These are phyloP conservation scores for Trachops cirrhosus DNA, from an alignment of 2,797 vertebrate species.

Conservation along the genomic window DNA sequence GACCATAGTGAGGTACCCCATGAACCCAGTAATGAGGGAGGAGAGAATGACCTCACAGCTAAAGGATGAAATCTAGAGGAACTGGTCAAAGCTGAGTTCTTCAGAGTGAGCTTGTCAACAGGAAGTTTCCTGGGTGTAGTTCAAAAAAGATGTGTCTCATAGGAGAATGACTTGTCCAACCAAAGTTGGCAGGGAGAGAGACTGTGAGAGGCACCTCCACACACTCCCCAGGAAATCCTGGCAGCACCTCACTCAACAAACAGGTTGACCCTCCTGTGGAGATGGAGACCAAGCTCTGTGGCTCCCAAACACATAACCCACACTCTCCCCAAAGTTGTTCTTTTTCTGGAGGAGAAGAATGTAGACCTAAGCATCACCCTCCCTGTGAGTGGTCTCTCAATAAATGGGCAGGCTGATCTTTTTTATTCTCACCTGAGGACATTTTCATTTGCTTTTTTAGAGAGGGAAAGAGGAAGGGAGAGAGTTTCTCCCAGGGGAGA, in stretches of 20 bases:
- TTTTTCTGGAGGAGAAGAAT: neutral
- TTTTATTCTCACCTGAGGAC: neutral
- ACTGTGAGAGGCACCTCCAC: neutral
- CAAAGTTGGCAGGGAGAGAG: neutral
- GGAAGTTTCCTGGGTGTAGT: neutral
- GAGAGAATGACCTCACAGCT: neutral
- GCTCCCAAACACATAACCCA: neutral
- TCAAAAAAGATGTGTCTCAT: neutral
- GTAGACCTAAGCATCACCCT: rapidly evolving
- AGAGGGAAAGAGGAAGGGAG: neutral
- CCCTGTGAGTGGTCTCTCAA: neutral
- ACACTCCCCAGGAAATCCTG: neutral
- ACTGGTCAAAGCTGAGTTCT: neutral
- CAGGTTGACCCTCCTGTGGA: neutral
- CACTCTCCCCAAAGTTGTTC: neutral
- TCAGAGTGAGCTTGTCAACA: neutral
- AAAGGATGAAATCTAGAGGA: neutral
- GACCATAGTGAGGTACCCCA: neutral
- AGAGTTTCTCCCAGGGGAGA: too few species aligned
- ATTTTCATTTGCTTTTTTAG: neutral
- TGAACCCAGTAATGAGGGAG: neutral
- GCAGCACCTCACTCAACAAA: neutral
- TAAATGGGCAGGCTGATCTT: neutral
- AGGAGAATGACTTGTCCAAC: neutral
- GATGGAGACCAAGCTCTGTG: neutral